Evolutionary conservation across 2,113 vertebrate species (phyloP), one percentile per base, ranked within the genome.

Genomic region (Ariopsis seemanni): DNA sequence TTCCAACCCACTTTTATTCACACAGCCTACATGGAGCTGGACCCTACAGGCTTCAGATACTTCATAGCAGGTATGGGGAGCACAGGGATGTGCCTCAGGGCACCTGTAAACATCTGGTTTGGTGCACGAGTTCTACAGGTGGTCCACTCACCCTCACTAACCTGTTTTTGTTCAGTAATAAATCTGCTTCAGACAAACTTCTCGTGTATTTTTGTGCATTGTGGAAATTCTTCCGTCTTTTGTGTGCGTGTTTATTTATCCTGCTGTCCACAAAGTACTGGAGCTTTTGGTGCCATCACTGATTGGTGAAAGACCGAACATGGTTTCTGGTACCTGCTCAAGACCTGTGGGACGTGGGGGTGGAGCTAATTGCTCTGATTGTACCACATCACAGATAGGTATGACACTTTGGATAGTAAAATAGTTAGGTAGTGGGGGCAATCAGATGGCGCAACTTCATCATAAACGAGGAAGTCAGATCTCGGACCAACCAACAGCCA

Each of bases 21-120:
- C 63, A 85, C 92, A 91, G 91, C 89, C 83, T 90, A 89, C 82
- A 83, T 89, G 87, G 87, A 90, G 74, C 74, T 90, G 90, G 88
- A 88, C 63, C 88, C 91, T 52, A n/a, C 88, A 53, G 82, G 84
- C 69, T 65, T 92, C 86, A 85, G 87, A 69, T 91, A 89, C 86
- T 78, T 89, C 79, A 50, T 90, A n/a, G 82, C 90, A 80, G 89
- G 87, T 82, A 82, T 87, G 89, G 84, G 82, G 62, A 87, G 78
- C 18, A 22, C 86, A 89, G 86, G 90, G 88, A 87, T 17, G 87
- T 87, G 34, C 58, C 72, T 62, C 15, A 50, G 87, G 34, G 63
- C 65, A 67, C 69, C 50, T 82, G 75, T 53, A 65, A 30, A 63
- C 77, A 86, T 78, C 78, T 84, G 82, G 74, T 6, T 20, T 78